These are phyloP conservation scores for Bufotes viridis DNA, from an alignment of 2,797 vertebrate genomes.

Conservation along the genomic window DNA sequence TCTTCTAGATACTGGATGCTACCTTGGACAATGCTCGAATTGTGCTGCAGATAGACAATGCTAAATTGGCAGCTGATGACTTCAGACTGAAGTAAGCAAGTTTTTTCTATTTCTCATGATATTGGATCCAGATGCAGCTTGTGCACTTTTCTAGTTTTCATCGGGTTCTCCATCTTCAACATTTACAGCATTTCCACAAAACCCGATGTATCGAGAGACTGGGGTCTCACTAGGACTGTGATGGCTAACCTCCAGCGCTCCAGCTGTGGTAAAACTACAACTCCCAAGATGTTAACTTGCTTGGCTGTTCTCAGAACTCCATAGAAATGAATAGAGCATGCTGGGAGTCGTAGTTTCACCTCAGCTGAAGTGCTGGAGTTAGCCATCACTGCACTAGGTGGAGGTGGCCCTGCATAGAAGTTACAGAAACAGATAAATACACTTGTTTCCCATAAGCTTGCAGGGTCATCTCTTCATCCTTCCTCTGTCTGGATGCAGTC, in stretches of 20 bases:
- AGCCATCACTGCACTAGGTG: not conserved
- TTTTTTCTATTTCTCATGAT: slow-evolving; percentile 3
- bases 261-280: no score
- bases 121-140: not conserved
- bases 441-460: no score
- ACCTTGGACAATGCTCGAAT: slow-evolving; percentile 75
- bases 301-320: no score
- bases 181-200: not conserved
- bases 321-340: no score
- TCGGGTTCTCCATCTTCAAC: no score
- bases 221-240: not conserved
- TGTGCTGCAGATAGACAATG: slow-evolving; percentile 76
- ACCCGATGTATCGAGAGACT: not conserved
- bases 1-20: slow-evolving; percentile 72
- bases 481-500: not conserved
- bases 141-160: no score
- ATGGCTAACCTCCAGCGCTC: no score
- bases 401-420: not conserved
- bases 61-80: slow-evolving; percentile 78
- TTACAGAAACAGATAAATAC: not conserved
- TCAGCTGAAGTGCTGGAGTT: no score
- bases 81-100: slow-evolving; percentile 79
- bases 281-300: no score
- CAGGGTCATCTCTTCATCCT: no score
- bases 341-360: no score